Conservation (phyloP, 2,797 vertebrate genomes). For the Myotis pilosus region DNA sequence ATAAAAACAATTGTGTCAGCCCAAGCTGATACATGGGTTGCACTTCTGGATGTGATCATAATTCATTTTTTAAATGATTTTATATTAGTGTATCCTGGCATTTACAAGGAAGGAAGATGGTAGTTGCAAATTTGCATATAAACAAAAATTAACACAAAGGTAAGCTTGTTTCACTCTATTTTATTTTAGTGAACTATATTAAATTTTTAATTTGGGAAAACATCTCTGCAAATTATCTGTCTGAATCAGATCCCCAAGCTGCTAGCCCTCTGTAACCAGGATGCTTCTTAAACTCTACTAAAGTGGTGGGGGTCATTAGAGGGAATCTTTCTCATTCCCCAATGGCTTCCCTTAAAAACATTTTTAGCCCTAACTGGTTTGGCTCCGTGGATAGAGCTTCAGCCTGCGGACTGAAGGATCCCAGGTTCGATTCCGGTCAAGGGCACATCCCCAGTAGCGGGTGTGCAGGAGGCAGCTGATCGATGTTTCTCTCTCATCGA, state of each 20-base stretch:
- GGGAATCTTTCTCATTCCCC: background rate
- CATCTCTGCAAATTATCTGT: background rate
- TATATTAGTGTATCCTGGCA: conserved; percentile 57
- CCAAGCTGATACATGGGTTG: conserved; percentile 53
- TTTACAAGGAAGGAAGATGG: conserved; percentile 63
- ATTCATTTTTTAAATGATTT: conserved; percentile 67
- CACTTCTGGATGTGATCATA: conserved; percentile 61
- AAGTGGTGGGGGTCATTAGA: background rate
- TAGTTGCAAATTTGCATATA: conserved; percentile 61
- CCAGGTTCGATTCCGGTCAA: too few relatives aligned
- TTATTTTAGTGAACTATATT: conserved; percentile 57
- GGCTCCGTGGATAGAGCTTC: too few relatives aligned
- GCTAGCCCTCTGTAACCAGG: background rate
- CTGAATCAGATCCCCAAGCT: background rate
- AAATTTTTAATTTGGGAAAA: conserved; percentile 58
- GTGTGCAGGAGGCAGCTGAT: too few relatives aligned
- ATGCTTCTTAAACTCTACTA: background rate
- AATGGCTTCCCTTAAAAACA: background rate
- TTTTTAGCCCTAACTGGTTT: background rate
- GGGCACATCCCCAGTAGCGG: too few relatives aligned
- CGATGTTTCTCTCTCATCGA: too few relatives aligned
- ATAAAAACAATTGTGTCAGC: conserved; percentile 75
- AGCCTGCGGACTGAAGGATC: too few relatives aligned
- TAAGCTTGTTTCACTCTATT: conserved; percentile 46
- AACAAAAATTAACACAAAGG: conserved; percentile 63